Evolutionary conservation across 2,797 vertebrate genomes (phyloP).

Genomic region (Glyptemys insculpta): DNA sequence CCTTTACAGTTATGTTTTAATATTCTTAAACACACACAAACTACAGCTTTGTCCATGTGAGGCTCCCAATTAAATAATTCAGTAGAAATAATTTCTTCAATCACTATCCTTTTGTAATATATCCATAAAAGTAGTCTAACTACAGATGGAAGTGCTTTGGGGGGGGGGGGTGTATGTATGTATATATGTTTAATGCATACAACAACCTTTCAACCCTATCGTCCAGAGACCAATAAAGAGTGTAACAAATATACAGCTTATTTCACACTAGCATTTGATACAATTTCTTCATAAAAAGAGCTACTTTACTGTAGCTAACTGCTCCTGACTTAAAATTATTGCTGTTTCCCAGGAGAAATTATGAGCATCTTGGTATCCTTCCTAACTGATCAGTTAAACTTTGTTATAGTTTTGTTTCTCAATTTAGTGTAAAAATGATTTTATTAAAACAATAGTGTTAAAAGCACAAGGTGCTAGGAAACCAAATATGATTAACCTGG

Average conservation of each 20-base stretch:
- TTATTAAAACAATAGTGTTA: neutral
- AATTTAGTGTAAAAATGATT: neutral
- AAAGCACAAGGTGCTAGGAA: neutral
- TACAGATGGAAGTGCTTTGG: neutral
- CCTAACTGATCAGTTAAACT: neutral
- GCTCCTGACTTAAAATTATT: neutral
- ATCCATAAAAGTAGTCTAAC: neutral
- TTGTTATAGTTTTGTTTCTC: neutral
- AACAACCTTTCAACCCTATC: neutral
- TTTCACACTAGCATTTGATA: neutral
- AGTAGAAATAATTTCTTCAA: neutral
- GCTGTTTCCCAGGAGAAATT: neutral
- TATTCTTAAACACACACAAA: neutral
- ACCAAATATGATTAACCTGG: fast-evolving
- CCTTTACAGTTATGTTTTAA: neutral
- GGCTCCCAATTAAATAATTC: neutral
- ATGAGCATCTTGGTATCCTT: neutral
- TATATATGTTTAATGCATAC: neutral
- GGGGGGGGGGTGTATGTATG: no score
- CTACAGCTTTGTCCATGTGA: neutral
- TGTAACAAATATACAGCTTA: neutral
- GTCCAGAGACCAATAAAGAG: neutral
- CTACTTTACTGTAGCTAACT: neutral
- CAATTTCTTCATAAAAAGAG: neutral
- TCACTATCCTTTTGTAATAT: neutral